Base-by-base conservation (phyloP, 2,888 invertebrate species). In the Mythimna vitellina region DNA sequence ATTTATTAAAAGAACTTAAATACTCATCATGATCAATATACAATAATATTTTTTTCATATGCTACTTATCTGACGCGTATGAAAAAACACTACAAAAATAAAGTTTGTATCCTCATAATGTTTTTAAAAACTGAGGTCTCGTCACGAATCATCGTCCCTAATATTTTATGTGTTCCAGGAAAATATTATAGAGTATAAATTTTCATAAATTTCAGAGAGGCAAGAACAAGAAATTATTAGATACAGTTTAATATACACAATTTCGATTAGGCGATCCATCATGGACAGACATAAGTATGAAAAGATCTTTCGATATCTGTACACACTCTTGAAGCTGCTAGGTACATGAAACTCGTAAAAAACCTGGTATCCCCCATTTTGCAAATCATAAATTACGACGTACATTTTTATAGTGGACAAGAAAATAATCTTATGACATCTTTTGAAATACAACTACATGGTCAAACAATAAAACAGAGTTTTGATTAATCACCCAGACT, bases 361-460 rank as follows among this genome's bases (percentile, higher is more conserved):
- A 75, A 54, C 57, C 65, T 70, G 62, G 72, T 80, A 66, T 76
- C 82, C 81, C 79, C 86, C 70, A 77, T 80, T 79, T 81, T 81
- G 73, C 68, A 68, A 70, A 84, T 75, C 72, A 84, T 87, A 87
- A 86, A 87, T 86, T 82, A 84, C 61, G 17, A 64, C 49, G 38
- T 78, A 83, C 64, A 78, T 68, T 69, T 89, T 86, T 84, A 84
- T 77, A 78, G 81, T 65, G 63, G 74, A 83, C 78, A 76, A 69
- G 73, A 81, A 83, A 86, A 86, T 82, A 80, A 69, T 75, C 74
- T 76, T 76, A 76, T 69, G 73, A 77, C 78, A 80, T 70, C 61
- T 73, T 78, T 76, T 80, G 66, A 85, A 76, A 74, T 82, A 82
- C 71, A 70, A 80, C 76, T 74, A 76, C 82, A 73, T 65, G 66